Base-by-base conservation (phyloP, 1,140 invertebrate genomes). In the Lordiphosa mommai region DNA sequence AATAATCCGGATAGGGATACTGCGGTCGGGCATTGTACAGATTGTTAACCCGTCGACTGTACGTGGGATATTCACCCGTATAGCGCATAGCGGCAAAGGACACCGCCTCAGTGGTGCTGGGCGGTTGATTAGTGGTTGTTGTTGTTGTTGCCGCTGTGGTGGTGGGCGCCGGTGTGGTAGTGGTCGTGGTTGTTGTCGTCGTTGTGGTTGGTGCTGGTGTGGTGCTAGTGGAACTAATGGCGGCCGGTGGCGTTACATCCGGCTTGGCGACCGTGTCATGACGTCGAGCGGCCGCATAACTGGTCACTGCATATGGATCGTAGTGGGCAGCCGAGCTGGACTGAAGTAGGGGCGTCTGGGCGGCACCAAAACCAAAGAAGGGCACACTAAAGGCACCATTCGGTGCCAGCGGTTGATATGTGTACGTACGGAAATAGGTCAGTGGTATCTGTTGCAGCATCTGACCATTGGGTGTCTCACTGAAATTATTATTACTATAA, bases 1-100 rank as follows among this genome's bases (percentile, higher is more conserved):
- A 80, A 41, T 86, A 88, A n/a, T 88, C 86, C 20, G 86, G 86
- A 65, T 88, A 88, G n/a, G 86, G 77, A 60, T 88, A 88, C 30
- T 82, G 63, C 1, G 86, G 80, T 5, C 86, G 64, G 9, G 52
- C 64, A 43, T 72, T 85, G 43, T 88, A 88, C 20, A 79, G 41
- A 32, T 80, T 79, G 41, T 69, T 88, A 10, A 88, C 61, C 4
- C 86, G 70, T 4, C 86, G 69, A 12, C 58, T 88, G 41, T 84
- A 88, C 0, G 80, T 74, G 2, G 86, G 86, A 55, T 84, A 88
- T 4, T 85, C 55, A 13, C 71, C 52, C n/a, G 33, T 47, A 13
- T 59, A 80, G 17, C 52, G 69, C 58, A 69, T 13, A 12, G 40
- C 16, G 27, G 46, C 32, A 10, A 40, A 13, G 6, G 68, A n/a